Percentiles rank a stretch among this genome's conserved stretches.
These are phyloP conservation scores for Frankliniella fusca DNA, from an alignment of 2,888 invertebrate species.

Conservation along the genomic window DNA sequence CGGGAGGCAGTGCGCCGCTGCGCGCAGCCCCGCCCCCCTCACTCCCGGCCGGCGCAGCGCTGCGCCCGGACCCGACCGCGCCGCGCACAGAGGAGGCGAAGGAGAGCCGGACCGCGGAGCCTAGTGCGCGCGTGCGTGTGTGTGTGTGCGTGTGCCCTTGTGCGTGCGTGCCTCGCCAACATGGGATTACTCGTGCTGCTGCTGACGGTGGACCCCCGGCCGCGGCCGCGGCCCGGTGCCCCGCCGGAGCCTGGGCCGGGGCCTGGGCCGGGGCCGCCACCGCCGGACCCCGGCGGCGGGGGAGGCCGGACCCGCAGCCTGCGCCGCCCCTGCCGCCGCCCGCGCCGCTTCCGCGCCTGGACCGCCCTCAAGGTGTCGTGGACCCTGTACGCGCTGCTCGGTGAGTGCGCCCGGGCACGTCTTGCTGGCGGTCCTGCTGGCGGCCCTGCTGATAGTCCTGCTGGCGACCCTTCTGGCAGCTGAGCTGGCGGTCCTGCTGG, in stretches of 20 bases:
- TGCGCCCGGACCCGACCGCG: background rate
- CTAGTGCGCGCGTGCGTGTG: too few species aligned
- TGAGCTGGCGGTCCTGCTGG: too few species aligned
- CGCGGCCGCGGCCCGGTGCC: too few species aligned
- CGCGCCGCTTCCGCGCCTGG: background rate
- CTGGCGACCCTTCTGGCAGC: too few species aligned
- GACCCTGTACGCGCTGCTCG: background rate
- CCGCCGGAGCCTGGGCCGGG: too few species aligned
- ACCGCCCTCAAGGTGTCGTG: background rate
- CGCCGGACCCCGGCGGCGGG: background rate
- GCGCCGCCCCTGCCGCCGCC: background rate
- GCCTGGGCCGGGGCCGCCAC: too few species aligned
- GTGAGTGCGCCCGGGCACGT: background rate
- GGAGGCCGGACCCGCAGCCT: background rate
- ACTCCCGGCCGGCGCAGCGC: background rate
- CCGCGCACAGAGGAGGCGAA: background rate
- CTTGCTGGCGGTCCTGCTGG: conserved; percentile 27
- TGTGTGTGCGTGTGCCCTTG: too few species aligned
- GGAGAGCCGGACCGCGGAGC: too few species aligned
- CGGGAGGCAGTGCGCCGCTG: background rate
- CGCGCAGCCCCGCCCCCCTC: background rate
- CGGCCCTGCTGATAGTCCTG: background rate
- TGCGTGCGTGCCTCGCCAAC: too few species aligned
- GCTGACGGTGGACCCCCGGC: too few species aligned
- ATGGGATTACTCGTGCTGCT: too few species aligned